Base-by-base conservation (phyloP, 37 sponge, comb jelly and placozoan species). In the Haliclona indistincta region DNA sequence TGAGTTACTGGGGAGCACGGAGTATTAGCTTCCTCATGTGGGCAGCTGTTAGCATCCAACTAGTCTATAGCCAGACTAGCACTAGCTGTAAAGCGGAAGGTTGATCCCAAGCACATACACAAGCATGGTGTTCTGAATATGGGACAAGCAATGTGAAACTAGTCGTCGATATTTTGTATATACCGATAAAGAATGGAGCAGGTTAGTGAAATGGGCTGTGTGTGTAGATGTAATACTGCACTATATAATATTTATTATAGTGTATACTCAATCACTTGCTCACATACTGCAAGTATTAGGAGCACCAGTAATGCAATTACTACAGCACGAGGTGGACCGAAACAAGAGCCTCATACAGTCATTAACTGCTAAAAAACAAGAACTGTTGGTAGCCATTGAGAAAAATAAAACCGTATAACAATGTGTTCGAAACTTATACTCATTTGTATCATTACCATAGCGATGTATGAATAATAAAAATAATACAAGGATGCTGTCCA, bases 241-340 rank as follows among this genome's bases (percentile, higher is more conserved):
- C 15, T 37, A 11, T 1, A 15, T 63, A 19, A 23, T 20, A n/a
- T 56, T 19, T 33, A 40, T 32, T 54, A 1, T 62, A 88, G 96
- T 95, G 54, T 92, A 88, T 75, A 81, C 65, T 5, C 80, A 86
- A 76, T 76, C 71, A 4, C 62, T 92, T 68, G 72, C 62, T 32
- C 86, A 81, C 45, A 77, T 93, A n/a, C 65, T 92, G 80, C 85
- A 93, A 38, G 77, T 88, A 6, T 43, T 95, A 13, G 84, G 81
- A 56, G 91, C 55, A 5, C 96, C 96, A n/a, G 35, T 89, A 22
- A 68, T 82, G 55, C 78, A 78, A 36, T 28, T 82, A 29, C 39
- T 95, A 32, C 84, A 89, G 47, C 77, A 78, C 22, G 82, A 85
- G 75, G 29, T 84, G 25, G 38, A 54, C 64, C 40, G 69, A 22